Evolutionary conservation across 2,113 vertebrate species (phyloP), one percentile per base, ranked within the genome.

Genomic region (Isichthys henryi): DNA sequence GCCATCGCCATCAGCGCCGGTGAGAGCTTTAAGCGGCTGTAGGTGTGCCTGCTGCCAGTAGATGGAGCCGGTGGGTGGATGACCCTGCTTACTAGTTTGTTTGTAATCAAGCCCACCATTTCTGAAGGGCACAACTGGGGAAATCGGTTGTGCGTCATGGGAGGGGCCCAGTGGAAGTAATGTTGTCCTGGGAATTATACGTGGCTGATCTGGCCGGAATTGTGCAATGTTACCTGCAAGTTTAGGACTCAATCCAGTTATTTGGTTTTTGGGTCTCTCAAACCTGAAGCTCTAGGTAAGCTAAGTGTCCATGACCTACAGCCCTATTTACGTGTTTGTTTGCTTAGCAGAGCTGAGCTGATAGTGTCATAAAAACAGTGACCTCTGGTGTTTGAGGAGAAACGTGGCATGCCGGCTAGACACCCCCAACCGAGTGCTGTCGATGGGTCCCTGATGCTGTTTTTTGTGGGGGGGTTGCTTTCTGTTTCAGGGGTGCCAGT

Each of bases 1-100:
- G 92, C 95, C 89, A 93, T 96, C 0, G 96, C 96, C 86, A 94
- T 96, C 0, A 56, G 93, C 0, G 95, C 96, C 23, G 96, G 96
- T 96, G 91, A 91, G 91, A 4, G 23, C 31, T 4, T 31, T 27
- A 23, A 23, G 6, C 13, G 21, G 19, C 80, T 23, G 80, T 46
- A 23, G 19, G 45, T 4, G 9, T n/a, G 15, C 39, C 35, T 15
- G 1, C 35, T 6, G 13, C 35, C 74, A 43, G 35, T 80, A 39
- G 35, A 43, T 15, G 31, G 31, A 17, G 74, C 31, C 35, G 11
- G 5, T 80, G 74, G 74, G 31, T 80, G 19, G 35, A 8, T 80
- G 74, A 43, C 74, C 74, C 15, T 7, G 17, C 31, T 80, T 15
- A 11, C 15, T 39, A 0, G 35, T 5, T 31, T 15, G 66, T 35